Conservation (phyloP, 2,113 vertebrate genomes). For the Zosterops borbonicus region DNA sequence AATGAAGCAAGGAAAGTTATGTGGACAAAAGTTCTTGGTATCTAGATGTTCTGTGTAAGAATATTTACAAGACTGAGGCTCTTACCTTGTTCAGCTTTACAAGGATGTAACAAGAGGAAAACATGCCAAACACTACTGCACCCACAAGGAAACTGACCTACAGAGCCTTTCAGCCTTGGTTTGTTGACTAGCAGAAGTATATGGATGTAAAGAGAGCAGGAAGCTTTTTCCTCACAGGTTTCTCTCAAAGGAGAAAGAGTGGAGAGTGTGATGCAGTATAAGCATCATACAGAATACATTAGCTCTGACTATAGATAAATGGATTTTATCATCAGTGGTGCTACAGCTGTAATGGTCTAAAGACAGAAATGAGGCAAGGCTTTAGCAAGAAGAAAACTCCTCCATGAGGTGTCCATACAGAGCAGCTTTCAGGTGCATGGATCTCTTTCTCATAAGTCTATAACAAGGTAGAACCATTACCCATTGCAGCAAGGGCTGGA, state of each 20-base stretch:
- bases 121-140: neutral
- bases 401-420: neutral
- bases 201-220: neutral
- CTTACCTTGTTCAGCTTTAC: neutral
- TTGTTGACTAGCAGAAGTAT: neutral
- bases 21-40: neutral
- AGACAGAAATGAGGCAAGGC: neutral
- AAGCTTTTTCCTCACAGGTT: neutral
- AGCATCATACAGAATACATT: neutral
- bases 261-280: neutral
- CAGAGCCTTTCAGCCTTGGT: neutral
- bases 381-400: neutral
- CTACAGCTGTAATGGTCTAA: neutral
- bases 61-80: too few relatives aligned
- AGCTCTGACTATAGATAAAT: neutral
- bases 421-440: neutral
- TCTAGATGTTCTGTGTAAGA: neutral
- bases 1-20: neutral
- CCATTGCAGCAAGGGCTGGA: neutral
- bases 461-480: neutral
- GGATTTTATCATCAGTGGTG: neutral
- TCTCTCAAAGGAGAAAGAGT: neutral
- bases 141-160: neutral
- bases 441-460: neutral
- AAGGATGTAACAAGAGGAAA: neutral